These are phyloP conservation scores for Zaprionus africanus DNA, from an alignment of 1,140 invertebrate species.

Conservation along the genomic window DNA sequence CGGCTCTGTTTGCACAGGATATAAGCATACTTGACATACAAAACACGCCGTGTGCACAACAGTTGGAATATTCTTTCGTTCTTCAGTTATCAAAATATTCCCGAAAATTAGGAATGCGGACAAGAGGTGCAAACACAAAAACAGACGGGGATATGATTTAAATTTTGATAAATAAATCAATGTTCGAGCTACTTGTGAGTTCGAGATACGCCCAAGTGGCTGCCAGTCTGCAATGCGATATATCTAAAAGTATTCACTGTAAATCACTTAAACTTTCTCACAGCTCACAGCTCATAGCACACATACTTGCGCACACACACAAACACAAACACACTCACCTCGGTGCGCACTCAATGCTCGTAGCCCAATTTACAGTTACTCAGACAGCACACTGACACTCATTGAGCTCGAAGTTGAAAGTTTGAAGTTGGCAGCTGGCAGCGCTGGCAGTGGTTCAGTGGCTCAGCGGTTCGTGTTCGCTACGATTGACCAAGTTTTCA, in stretches of 20 bases:
- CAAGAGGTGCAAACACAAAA: neutral
- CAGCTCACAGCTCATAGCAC: constrained; percentile 17
- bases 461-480: constrained; percentile 50
- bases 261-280: constrained; percentile 74
- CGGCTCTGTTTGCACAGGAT: constrained; percentile 58
- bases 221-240: constrained; percentile 29
- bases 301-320: constrained; percentile 7
- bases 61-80: constrained; percentile 31
- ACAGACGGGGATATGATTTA: neutral
- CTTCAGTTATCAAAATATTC: constrained; percentile 37
- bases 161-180: constrained; percentile 19
- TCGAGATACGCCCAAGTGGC: constrained; percentile 14
- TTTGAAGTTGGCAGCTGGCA: constrained; percentile 26
- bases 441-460: neutral
- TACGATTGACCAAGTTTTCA: constrained; percentile 78
- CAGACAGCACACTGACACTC: constrained; percentile 45
- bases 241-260: constrained; percentile 53
- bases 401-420: constrained; percentile 28
- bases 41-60: constrained; percentile 44
- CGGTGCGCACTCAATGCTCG: constrained; percentile 26
- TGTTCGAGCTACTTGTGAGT: constrained; percentile 13
- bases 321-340: constrained; percentile 10
- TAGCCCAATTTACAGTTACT: constrained; percentile 32
- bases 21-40: constrained; percentile 64
- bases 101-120: constrained; percentile 17